Evolutionary conservation across 2,888 invertebrate species (phyloP), one percentile per base, ranked within the genome.

Genomic region (Ennomos quercinarius): DNA sequence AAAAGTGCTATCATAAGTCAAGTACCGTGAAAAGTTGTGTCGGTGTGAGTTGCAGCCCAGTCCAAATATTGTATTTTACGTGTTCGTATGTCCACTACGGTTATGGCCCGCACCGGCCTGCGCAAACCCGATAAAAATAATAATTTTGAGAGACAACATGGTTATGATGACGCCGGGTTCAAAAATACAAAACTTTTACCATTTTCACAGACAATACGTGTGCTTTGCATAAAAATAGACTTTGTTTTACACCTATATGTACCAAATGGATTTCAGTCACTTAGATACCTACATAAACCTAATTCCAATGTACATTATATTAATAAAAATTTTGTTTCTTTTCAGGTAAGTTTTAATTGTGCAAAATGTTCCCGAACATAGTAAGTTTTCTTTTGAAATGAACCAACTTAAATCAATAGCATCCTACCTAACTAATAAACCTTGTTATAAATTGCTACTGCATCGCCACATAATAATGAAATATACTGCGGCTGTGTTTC

Each of bases 81-180:
- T 63, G 66, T 68, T 68, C 71, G 70, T 68, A 73, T 69, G 73
- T 63, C 50, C 56, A 57, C 72, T 66, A 61, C 59, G 61, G 72
- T 70, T 71, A 75, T 67, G 59, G 71, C 43, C 47, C 38, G 37
- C 1, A 9, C 34, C 44, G 35, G 40, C 44, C 49, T 60, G 58
- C 57, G 67, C 67, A 62, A 67, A 60, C 56, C 51, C 74, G 76
- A 78, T 77, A 78, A 77, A 78, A 78, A 72, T 77, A 77, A 77
- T 76, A 67, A 68, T 70, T 71, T 66, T 61, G 54, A 46, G 55
- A 57, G 56, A 50, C 48, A 13, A 57, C 57, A 48, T 13, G 41
- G 11, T 13, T 39, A 13, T 35, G 42, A 55, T 48, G 47, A 54
- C 35, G 35, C 11, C 1, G 12, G 17, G 10, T 11, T 36, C n/a